Evolutionary conservation across 2,113 vertebrate species (phyloP).

Genomic region (Phoenicopterus ruber): DNA sequence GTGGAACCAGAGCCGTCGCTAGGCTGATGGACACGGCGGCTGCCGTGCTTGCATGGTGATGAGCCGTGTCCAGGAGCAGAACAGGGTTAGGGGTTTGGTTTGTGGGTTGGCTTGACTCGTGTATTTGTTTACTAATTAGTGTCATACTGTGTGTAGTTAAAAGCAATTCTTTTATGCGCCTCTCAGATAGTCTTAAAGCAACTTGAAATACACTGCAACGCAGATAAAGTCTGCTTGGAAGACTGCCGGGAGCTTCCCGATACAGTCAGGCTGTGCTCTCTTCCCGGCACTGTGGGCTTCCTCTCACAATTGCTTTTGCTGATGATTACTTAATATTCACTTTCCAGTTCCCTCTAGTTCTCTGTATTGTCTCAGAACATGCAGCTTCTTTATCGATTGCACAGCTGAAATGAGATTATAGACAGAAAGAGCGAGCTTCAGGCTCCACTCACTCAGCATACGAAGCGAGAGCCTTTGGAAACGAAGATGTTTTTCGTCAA

Average conservation of each 20-base stretch:
- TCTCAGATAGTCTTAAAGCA: slow-evolving; percentile 75
- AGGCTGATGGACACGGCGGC: accelerated
- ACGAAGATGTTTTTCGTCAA: neutral
- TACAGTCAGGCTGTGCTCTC: slow-evolving; percentile 55
- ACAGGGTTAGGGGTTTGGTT: neutral
- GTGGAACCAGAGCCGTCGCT: neutral
- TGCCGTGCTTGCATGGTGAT: accelerated
- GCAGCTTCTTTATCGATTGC: neutral
- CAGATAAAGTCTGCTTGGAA: slow-evolving; percentile 75
- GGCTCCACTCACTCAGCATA: neutral
- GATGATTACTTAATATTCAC: neutral
- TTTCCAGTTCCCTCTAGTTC: neutral
- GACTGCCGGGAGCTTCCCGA: slow-evolving; percentile 76
- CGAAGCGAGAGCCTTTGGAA: neutral
- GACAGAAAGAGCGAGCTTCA: neutral
- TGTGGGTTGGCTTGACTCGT: neutral
- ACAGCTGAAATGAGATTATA: neutral
- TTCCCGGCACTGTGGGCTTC: neutral
- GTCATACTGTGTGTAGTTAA: neutral
- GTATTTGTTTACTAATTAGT: neutral
- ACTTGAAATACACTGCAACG: slow-evolving; percentile 73
- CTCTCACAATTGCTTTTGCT: neutral
- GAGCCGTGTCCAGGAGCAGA: neutral
- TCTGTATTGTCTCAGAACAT: neutral
- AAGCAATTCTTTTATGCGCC: neutral